phyloP scores from a whole-genome alignment of 2,888 invertebrate genomes.

The Margaritifera margaritifera region DNA sequence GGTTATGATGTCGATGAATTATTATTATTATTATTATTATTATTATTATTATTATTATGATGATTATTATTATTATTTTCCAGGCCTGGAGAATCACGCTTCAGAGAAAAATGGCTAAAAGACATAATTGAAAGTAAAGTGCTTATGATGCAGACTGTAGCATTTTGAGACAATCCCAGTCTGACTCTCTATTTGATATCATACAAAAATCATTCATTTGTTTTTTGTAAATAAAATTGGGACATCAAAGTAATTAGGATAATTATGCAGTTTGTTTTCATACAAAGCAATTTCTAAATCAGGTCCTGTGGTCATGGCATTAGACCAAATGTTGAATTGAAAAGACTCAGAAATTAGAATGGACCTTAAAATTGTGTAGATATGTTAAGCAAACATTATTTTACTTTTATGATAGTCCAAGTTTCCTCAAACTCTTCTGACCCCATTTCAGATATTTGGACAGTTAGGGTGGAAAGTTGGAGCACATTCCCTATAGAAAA shows the following conservation, averaged over 20 bases:
- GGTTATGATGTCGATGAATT: too few species aligned
- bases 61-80: slow-evolving; percentile 24
- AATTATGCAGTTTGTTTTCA: background rate
- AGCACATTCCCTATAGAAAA: too few species aligned
- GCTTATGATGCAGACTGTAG: slow-evolving; percentile 62
- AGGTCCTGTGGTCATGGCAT: too few species aligned
- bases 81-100: slow-evolving; percentile 72
- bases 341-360: too few species aligned
- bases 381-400: too few species aligned
- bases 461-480: too few species aligned
- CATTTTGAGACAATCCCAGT: slow-evolving; percentile 47
- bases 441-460: too few species aligned
- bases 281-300: background rate
- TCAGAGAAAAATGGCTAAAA: slow-evolving; percentile 72
- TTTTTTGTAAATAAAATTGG: background rate
- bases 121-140: slow-evolving; percentile 72
- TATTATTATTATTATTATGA: background rate
- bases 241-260: background rate
- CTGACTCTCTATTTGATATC: background rate
- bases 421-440: too few species aligned
- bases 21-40: background rate
- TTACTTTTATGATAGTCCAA: too few species aligned
- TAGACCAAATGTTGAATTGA: too few species aligned
- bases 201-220: background rate
- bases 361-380: too few species aligned